These are phyloP conservation scores for Trachelus iudaicus DNA, from an alignment of 2,888 invertebrate genomes.

Conservation along the genomic window DNA sequence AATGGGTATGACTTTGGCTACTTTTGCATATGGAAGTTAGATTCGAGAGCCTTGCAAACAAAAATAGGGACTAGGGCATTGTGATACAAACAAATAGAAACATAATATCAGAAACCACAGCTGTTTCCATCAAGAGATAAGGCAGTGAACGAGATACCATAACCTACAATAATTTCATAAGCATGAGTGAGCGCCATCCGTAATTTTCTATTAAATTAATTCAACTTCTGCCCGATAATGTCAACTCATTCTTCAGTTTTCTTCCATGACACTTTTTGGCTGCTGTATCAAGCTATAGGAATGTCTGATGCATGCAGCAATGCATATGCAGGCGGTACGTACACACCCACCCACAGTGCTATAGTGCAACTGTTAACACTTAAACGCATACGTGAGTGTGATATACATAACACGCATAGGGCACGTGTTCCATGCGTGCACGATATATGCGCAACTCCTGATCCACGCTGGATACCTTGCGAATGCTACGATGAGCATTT, in stretches of 20 bases:
- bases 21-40: background rate
- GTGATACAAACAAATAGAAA: background rate
- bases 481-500: background rate
- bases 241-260: background rate
- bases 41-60: background rate
- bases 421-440: constrained; percentile 36
- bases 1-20: background rate
- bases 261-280: background rate
- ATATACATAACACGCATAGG: constrained; percentile 22
- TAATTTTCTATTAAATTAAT: background rate
- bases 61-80: background rate
- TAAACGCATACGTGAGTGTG: background rate
- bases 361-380: background rate
- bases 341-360: background rate
- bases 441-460: background rate
- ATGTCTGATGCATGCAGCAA: background rate
- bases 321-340: background rate
- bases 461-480: background rate
- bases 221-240: background rate
- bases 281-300: background rate
- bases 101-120: background rate
- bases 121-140: background rate
- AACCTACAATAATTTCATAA: background rate
- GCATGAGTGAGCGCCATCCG: background rate
- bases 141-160: background rate